These are phyloP conservation scores for Poeciliopsis prolifica DNA, from an alignment of 2,113 vertebrate genomes.

Conservation along the genomic window DNA sequence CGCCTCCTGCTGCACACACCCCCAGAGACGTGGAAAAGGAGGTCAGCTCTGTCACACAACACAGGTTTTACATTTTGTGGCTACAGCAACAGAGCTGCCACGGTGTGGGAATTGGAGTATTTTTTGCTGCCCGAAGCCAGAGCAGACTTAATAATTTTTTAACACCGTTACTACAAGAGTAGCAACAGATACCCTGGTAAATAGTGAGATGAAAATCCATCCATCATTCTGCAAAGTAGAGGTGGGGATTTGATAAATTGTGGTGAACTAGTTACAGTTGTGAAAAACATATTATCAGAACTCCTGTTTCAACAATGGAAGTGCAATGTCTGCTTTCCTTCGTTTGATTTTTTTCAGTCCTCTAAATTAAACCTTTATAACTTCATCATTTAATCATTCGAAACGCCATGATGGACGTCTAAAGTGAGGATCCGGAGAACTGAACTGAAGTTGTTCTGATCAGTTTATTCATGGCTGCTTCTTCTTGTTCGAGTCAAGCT, in stretches of 20 bases:
- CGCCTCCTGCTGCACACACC: constrained; percentile 42
- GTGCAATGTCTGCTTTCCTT: not conserved
- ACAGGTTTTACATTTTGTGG: constrained; percentile 54
- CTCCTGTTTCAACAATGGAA: not conserved
- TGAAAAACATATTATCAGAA: not conserved
- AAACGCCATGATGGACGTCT: too few species aligned
- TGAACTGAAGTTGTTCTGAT: too few species aligned
- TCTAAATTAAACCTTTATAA: too few species aligned
- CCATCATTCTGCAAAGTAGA: not conserved
- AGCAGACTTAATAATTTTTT: constrained; percentile 22
- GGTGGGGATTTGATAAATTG: too few species aligned
- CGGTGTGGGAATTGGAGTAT: constrained; percentile 34
- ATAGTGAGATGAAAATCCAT: not conserved
- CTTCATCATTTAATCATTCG: too few species aligned
- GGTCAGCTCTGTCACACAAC: constrained; percentile 70
- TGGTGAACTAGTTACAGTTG: too few species aligned
- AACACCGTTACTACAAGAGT: constrained; percentile 6
- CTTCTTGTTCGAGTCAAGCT: too few species aligned
- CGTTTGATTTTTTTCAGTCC: not conserved
- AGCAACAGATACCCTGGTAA: constrained; percentile 1
- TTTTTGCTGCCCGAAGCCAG: constrained; percentile 30
- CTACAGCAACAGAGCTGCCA: constrained; percentile 36
- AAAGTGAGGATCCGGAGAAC: too few species aligned
- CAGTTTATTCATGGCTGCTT: too few species aligned
- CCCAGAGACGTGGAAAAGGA: constrained; percentile 63